phyloP scores from a whole-genome alignment of 1,140 invertebrate genomes.

The Bemisia tabaci region DNA sequence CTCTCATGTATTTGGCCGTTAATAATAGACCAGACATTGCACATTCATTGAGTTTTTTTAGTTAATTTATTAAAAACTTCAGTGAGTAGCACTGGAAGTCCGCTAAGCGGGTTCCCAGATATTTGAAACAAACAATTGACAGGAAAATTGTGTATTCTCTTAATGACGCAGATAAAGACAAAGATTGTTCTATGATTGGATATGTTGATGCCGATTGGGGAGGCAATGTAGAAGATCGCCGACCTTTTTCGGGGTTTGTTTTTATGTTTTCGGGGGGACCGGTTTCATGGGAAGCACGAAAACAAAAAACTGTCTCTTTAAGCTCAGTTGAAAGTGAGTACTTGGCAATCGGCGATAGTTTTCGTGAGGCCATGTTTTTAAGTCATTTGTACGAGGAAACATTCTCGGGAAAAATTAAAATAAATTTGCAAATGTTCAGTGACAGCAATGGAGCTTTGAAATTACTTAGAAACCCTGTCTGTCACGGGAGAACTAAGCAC shows the following conservation, averaged over 20 bases:
- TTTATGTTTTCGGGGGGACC: not conserved
- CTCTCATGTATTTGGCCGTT: too few species aligned
- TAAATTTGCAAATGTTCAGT: not conserved
- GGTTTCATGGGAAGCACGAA: not conserved
- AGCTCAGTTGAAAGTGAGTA: not conserved
- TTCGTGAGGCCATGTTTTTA: not conserved
- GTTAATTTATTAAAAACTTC: not conserved
- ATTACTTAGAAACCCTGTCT: not conserved
- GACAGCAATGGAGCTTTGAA: not conserved
- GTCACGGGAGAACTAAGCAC: not conserved
- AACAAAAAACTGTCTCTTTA: not conserved
- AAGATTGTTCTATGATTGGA: not conserved
- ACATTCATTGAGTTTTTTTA: too few species aligned
- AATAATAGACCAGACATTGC: too few species aligned
- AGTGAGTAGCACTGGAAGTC: not conserved
- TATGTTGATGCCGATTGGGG: not conserved
- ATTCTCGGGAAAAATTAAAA: not conserved
- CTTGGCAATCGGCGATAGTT: not conserved
- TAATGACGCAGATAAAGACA: too few species aligned
- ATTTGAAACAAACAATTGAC: not conserved
- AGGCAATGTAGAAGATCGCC: not conserved
- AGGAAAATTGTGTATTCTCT: not conserved
- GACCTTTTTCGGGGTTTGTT: not conserved
- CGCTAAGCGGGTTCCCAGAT: not conserved
- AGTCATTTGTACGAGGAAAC: not conserved